Evolutionary conservation across 2,113 vertebrate genomes (phyloP).

Genomic region (Cyanoderma ruficeps): DNA sequence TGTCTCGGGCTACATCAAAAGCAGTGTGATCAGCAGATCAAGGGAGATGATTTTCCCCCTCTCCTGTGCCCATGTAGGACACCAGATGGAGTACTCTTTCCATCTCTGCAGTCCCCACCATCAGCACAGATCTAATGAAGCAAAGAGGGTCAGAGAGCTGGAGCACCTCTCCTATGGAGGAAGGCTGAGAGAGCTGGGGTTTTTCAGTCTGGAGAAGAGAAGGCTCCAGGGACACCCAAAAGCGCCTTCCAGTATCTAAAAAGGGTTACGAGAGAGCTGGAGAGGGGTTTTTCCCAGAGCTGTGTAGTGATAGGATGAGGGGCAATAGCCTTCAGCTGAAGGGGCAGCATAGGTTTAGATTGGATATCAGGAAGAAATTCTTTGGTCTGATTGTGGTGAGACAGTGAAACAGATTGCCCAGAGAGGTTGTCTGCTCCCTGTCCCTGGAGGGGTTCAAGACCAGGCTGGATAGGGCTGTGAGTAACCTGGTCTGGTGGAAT

Average conservation of each 20-base stretch:
- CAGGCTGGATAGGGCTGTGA: background rate
- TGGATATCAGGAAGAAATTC: background rate
- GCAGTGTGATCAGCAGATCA: background rate
- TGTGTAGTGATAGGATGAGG: too few relatives aligned
- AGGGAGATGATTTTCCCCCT: background rate
- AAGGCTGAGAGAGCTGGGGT: background rate
- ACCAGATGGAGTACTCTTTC: fast-evolving
- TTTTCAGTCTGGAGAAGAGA: background rate
- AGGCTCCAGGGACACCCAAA: background rate
- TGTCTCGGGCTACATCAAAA: background rate
- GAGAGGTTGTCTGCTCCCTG: background rate
- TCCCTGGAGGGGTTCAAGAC: background rate
- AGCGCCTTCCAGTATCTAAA: background rate
- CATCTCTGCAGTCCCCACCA: background rate
- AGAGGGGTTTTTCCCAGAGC: background rate
- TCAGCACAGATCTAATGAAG: background rate
- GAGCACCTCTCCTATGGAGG: background rate
- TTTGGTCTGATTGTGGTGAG: background rate
- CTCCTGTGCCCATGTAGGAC: background rate
- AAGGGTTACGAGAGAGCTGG: background rate
- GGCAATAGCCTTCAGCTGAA: background rate
- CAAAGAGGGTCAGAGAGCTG: background rate
- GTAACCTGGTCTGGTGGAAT: background rate
- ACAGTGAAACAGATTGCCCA: background rate
- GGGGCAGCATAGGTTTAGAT: background rate